A percentile compares a stretch with the other conserved stretches of the same genome.
These are phyloP conservation scores for Melieria omissa DNA, from an alignment of 2,888 invertebrate species.

Conservation along the genomic window DNA sequence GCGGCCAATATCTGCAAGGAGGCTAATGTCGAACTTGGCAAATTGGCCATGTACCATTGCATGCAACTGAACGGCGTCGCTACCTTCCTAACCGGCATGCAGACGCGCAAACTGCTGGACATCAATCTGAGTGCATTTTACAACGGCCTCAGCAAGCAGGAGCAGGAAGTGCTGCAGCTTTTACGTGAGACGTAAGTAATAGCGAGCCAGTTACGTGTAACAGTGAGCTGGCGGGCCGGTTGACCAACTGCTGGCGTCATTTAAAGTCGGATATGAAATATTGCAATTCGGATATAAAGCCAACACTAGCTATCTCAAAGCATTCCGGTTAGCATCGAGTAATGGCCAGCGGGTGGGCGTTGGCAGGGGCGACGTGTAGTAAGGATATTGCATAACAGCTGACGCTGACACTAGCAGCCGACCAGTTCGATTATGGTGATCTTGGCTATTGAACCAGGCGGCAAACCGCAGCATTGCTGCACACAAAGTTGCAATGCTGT, in stretches of 20 bases:
- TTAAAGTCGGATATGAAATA: constrained; percentile 46
- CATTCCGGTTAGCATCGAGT: not conserved
- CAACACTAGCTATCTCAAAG: constrained; percentile 33
- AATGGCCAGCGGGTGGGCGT: constrained; percentile 30
- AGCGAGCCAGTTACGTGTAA: constrained; percentile 12
- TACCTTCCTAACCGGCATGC: constrained; percentile 83
- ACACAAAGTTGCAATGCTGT: too few relatives aligned
- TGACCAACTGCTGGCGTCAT: constrained; percentile 8
- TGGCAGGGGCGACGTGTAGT: not conserved
- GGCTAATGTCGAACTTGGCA: constrained; percentile 74
- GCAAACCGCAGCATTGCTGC: too few relatives aligned
- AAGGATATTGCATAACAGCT: constrained; percentile 15
- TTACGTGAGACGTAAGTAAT: constrained; percentile 72
- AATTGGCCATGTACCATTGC: constrained; percentile 76
- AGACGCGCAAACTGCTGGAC: constrained; percentile 72
- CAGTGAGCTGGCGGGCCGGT: constrained; percentile 26
- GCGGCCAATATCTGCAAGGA: constrained; percentile 78
- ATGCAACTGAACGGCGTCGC: constrained; percentile 73
- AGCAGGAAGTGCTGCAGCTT: constrained; percentile 72
- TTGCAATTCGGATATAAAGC: constrained; percentile 62
- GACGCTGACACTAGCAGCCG: not conserved
- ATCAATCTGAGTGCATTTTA: constrained; percentile 74
- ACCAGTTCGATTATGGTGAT: not conserved
- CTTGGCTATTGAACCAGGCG: not conserved
- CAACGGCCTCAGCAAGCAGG: constrained; percentile 75